Conservation (phyloP, 2,888 invertebrate species). For the Perdita meconis region DNA sequence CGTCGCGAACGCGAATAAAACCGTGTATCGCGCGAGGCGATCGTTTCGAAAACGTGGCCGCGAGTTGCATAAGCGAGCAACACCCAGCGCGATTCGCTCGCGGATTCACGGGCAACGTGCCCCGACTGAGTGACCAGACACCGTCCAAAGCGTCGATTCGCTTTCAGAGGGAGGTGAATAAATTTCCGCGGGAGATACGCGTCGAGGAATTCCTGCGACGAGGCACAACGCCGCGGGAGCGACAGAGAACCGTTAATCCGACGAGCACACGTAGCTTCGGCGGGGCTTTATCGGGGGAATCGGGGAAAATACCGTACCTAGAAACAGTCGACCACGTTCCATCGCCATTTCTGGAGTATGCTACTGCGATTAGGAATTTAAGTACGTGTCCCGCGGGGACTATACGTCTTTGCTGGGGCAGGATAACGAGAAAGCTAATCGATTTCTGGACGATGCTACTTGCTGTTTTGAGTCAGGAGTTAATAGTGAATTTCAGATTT, state of each 20-base stretch:
- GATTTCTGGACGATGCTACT: no score
- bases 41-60: slow-evolving; percentile 3
- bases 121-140: slow-evolving; percentile 7
- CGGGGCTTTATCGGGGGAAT: slow-evolving; percentile 57
- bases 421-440: no score
- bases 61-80: not conserved
- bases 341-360: slow-evolving; percentile 43
- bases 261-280: slow-evolving; percentile 4
- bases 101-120: slow-evolving; percentile 6
- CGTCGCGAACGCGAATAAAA: slow-evolving; percentile 4
- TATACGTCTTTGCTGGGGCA: no score
- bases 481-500: no score
- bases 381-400: no score
- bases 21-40: not conserved
- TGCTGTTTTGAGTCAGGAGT: no score
- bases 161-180: slow-evolving; percentile 27
- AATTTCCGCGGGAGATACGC: slow-evolving; percentile 21
- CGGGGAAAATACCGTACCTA: slow-evolving; percentile 56
- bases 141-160: slow-evolving; percentile 16
- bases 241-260: slow-evolving; percentile 54
- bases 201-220: slow-evolving; percentile 11
- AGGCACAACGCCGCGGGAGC: slow-evolving; percentile 22
- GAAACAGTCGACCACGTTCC: slow-evolving; percentile 42
- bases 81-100: not conserved
- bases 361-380: slow-evolving; percentile 16